Evolutionary conservation across 2,888 invertebrate genomes (phyloP).

Genomic region (Platycheirus albimanus): DNA sequence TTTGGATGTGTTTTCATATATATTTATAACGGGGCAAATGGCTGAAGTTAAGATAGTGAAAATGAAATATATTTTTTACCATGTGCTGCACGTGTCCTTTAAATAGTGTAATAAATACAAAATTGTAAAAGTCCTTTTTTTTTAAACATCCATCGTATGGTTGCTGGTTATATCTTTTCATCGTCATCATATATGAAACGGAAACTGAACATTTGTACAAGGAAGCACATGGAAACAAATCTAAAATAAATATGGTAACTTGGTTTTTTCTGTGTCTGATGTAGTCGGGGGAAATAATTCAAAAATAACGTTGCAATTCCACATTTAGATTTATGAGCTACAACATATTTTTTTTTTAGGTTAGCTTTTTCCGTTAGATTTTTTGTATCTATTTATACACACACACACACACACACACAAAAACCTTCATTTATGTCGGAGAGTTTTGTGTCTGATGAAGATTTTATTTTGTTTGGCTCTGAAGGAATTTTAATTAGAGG

Average conservation of each 20-base stretch:
- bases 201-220: not conserved
- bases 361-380: too few species aligned
- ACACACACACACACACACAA: too few species aligned
- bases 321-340: not conserved
- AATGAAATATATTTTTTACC: constrained; percentile 19
- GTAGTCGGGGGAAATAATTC: not conserved
- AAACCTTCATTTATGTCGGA: too few species aligned
- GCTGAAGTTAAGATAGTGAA: constrained; percentile 10
- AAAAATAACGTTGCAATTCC: not conserved
- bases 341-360: too few species aligned
- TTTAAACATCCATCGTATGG: not conserved
- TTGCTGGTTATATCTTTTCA: not conserved
- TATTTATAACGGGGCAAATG: not conserved
- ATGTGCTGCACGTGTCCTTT: not conserved
- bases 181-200: not conserved
- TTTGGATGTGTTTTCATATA: too few species aligned
- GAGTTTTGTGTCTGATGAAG: too few species aligned
- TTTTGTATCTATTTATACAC: too few species aligned
- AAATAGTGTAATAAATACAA: constrained; percentile 13
- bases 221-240: too few species aligned
- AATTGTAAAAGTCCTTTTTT: constrained; percentile 10
- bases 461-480: too few species aligned
- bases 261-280: too few species aligned
- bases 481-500: too few species aligned
- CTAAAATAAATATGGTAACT: too few species aligned